Evolutionary conservation across 2,888 invertebrate genomes (phyloP).

Genomic region (Eupithecia subfuscata): DNA sequence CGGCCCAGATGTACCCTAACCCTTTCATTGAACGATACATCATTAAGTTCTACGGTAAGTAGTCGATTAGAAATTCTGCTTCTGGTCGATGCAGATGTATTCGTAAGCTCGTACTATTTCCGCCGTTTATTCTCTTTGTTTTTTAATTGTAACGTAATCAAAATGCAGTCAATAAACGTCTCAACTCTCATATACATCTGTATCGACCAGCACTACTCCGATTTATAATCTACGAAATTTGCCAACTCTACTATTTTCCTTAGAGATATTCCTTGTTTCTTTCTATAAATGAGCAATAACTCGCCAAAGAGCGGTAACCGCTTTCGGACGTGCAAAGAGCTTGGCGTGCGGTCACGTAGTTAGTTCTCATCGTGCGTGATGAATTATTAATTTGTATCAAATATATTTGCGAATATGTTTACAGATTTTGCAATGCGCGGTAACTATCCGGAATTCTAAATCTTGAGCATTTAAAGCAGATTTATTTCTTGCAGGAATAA

Average conservation of each 20-base stretch:
- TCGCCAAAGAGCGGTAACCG: conserved; percentile 33
- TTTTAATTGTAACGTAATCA: no score
- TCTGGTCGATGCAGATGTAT: no score
- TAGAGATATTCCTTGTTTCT: neutral
- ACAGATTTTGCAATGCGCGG: conserved; percentile 28
- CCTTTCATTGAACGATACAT: neutral
- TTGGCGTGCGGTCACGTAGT: conserved; percentile 54
- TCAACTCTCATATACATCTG: no score
- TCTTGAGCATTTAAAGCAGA: neutral
- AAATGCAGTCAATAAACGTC: neutral
- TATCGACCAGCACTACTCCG: no score
- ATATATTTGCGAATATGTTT: conserved; percentile 42
- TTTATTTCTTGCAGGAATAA: neutral
- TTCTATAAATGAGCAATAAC: neutral
- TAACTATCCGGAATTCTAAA: conserved; percentile 35
- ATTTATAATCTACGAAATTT: neutral
- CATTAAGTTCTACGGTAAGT: neutral
- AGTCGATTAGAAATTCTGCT: neutral
- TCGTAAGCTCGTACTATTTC: neutral
- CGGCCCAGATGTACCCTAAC: no score
- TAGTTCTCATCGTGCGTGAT: conserved; percentile 61
- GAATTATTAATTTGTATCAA: conserved; percentile 55
- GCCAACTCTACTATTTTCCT: neutral
- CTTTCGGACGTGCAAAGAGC: conserved; percentile 49
- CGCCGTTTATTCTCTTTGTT: no score